phyloP scores from a whole-genome alignment of 2,113 vertebrate species.

The Ahaetulla prasina region DNA sequence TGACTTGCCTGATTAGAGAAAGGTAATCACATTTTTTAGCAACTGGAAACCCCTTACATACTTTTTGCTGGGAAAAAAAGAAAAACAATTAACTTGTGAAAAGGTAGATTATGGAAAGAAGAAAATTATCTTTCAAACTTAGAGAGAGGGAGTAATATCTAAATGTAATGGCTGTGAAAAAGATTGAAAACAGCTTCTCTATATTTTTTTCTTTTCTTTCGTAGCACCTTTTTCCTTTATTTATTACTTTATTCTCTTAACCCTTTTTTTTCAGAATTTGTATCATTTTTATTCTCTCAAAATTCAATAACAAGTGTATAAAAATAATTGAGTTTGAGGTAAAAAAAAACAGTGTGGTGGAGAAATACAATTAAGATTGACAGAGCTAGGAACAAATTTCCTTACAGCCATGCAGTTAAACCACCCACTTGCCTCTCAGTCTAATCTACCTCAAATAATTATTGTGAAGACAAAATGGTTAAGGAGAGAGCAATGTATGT shows the following conservation, averaged over 20 bases:
- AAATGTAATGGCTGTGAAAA: neutral
- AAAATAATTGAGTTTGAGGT: neutral
- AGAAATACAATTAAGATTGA: neutral
- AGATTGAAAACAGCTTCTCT: neutral
- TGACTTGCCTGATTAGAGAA: neutral
- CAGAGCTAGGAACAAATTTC: neutral
- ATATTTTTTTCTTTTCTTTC: neutral
- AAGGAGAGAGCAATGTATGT: neutral
- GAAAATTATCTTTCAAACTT: neutral
- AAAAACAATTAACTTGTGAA: neutral
- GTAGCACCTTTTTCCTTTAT: neutral
- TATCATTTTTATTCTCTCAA: neutral
- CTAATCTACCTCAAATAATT: neutral
- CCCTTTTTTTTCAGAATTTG: neutral
- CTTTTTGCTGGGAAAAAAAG: neutral
- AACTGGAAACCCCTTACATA: neutral
- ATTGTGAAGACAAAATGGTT: neutral
- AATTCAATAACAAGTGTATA: neutral
- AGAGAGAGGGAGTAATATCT: neutral
- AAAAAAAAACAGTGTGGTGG: neutral
- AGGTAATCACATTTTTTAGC: neutral
- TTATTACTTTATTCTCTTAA: neutral
- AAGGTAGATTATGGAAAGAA: neutral
- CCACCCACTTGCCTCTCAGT: neutral
- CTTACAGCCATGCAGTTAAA: neutral